Percentiles rank a stretch among this genome's conserved stretches.
phyloP scores from a whole-genome alignment of 2,113 vertebrate genomes.

The Rhinogobius similis region DNA sequence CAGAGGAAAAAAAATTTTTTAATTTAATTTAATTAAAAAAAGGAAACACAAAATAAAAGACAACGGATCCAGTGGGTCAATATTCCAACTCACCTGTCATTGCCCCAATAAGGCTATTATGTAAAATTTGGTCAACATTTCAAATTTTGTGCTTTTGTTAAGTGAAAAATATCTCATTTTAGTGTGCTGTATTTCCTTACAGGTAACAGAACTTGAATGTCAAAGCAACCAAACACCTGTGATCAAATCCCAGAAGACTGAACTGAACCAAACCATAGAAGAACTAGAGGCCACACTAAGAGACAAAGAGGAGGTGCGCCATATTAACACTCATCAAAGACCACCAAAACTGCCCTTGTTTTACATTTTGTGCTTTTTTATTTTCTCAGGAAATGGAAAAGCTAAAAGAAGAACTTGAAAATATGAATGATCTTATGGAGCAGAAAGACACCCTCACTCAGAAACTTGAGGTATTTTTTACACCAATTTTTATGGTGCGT shows the following conservation, averaged over 20 bases:
- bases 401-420: slow-evolving; percentile 95
- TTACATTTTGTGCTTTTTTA: slow-evolving; percentile 27
- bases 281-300: slow-evolving; percentile 90
- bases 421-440: slow-evolving; percentile 91
- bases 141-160: no score
- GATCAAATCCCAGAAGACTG: slow-evolving; percentile 96
- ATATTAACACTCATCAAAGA: not conserved
- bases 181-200: slow-evolving; percentile 28
- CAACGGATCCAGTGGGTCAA: not conserved
- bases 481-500: no score
- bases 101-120: not conserved
- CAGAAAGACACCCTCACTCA: slow-evolving; percentile 92
- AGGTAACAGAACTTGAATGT: slow-evolving; percentile 98
- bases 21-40: no score
- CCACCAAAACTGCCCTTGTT: not conserved
- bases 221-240: slow-evolving; percentile 93
- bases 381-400: slow-evolving; percentile 91
- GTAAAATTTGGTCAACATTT: no score
- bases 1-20: no score
- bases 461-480: slow-evolving; percentile 87
- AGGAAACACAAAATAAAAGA: not conserved
- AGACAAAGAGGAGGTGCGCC: slow-evolving; percentile 91
- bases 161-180: not conserved
- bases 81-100: not conserved
- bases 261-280: slow-evolving; percentile 97